Conservation (phyloP, 2,113 vertebrate genomes). For the Notarius lentiginosus region DNA sequence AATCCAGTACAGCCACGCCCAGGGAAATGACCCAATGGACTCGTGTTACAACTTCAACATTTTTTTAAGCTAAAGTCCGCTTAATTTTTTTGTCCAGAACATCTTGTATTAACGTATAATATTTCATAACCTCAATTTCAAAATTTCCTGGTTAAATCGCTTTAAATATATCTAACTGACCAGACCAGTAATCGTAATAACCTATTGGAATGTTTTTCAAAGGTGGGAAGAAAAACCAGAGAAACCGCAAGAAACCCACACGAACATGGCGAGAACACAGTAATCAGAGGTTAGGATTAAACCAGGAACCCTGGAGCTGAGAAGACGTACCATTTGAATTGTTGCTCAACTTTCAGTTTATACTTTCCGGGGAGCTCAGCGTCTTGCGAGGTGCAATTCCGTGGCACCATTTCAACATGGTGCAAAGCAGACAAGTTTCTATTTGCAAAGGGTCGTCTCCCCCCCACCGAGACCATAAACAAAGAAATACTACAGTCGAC, state of each 20-base stretch:
- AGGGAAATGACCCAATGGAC: no score
- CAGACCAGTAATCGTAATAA: neutral
- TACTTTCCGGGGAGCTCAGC: neutral
- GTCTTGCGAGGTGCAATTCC: neutral
- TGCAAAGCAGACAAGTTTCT: neutral
- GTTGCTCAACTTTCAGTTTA: neutral
- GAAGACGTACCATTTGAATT: neutral
- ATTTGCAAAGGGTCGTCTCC: neutral
- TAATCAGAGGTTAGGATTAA: neutral
- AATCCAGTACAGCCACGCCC: no score
- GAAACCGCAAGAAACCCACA: neutral
- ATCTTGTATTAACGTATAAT: no score
- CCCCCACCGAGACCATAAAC: neutral
- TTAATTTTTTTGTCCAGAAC: no score
- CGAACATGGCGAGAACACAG: neutral
- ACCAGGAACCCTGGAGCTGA: neutral
- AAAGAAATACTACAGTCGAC: neutral
- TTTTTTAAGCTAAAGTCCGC: no score
- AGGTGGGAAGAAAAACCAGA: neutral
- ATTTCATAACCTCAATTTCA: no score
- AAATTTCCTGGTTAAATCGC: no score
- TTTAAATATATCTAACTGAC: constrained; percentile 38
- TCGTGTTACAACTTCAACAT: no score
- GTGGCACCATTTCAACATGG: neutral
- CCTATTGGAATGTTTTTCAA: neutral